Base-by-base conservation (phyloP, 2,888 invertebrate species). In the Matsumyia berberina region DNA sequence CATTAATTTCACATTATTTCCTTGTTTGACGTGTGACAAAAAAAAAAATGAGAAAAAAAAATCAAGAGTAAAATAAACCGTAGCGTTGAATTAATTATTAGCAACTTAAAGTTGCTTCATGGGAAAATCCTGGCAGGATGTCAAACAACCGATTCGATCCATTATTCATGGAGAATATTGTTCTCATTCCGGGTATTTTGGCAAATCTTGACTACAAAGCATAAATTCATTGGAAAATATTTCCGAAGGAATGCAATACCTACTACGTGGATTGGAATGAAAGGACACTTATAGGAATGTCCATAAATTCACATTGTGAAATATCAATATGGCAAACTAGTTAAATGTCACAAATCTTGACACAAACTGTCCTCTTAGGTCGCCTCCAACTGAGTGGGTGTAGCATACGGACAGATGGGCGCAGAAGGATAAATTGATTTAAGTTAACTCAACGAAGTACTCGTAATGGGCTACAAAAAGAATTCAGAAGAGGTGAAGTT, bases 1-100 rank as follows among this genome's bases (percentile, higher is more conserved):
- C 72, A 60, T 72, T 53, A 72, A 60, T 51, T 60, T 72, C 51
- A 11, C 39, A 72, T 72, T 51, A 72, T 60, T 51, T 58, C 29
- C 15, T 39, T 15, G 31, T 35, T 39, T 60, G 49, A 31, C 29
- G 39, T 12, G 60, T 46, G 57, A 70, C 46, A 51, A 51, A 72
- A 33, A 15, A 35, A 31, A 42, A 6, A 2, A 15, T 33, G 6
- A 72, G 19, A 15, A 35, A 31, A 42, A 6, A 2, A 15, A 33
- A 11, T 6, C 11, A 17, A 33, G 17, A 2, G 15, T 19, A 33
- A 17, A 62, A 35, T 17, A 46, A 46, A 17, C 35, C n/a, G 46
- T 17, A 6, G 2, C 33, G 17, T 24, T 58, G 15, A 58, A 42
- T 58, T 58, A 29, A 42, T 58, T 58, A 58, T 58, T 44, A 15